Percentiles rank a stretch among this genome's conserved stretches.
phyloP scores from a whole-genome alignment of 2,113 vertebrate species.

The Dasyprocta punctata region DNA sequence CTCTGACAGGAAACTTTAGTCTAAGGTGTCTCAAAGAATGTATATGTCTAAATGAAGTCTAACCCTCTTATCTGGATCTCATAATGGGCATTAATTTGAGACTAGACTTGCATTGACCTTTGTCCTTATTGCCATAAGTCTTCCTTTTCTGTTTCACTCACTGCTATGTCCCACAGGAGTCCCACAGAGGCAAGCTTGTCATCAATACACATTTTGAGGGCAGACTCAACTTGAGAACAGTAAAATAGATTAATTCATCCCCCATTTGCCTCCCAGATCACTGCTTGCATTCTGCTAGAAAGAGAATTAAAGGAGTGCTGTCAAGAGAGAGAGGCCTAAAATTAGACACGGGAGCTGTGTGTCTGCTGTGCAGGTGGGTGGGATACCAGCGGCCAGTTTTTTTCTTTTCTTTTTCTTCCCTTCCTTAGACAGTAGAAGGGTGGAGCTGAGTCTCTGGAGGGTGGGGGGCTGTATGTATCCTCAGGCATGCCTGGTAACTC shows the following conservation, averaged over 20 bases:
- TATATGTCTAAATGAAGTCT: constrained; percentile 7
- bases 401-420: neutral
- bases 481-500: fast-evolving
- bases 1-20: constrained; percentile 15
- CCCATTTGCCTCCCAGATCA: neutral
- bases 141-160: neutral
- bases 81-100: constrained; percentile 12
- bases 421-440: neutral
- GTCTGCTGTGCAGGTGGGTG: neutral
- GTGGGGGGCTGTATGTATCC: neutral
- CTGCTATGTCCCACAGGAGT: neutral
- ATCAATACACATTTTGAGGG: constrained; percentile 17
- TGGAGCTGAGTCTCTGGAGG: neutral
- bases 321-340: constrained; percentile 73
- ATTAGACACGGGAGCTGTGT: constrained; percentile 76
- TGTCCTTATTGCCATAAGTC: neutral
- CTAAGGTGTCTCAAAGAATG: neutral
- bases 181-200: neutral
- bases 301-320: constrained; percentile 32
- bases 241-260: neutral
- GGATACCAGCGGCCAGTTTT: neutral
- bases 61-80: neutral
- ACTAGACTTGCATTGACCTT: neutral
- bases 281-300: neutral
- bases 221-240: neutral